A percentile compares a stretch with the other conserved stretches of the same genome.
Evolutionary conservation across 2,113 vertebrate genomes (phyloP).

Genomic region (Taurulus bubalis): DNA sequence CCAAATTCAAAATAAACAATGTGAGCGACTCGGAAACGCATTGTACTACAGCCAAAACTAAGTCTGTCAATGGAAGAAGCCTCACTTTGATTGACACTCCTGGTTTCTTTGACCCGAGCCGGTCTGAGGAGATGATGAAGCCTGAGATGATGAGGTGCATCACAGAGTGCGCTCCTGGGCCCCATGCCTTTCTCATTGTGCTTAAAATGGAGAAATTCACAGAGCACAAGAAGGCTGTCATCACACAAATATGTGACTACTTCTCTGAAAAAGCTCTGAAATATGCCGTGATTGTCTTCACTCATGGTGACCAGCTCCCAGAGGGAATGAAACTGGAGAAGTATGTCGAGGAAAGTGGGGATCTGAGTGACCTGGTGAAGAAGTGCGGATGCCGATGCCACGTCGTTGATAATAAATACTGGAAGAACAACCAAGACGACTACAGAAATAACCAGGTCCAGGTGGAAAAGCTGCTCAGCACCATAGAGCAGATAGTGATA

Average conservation of each 20-base stretch:
- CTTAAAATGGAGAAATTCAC: conserved; percentile 47
- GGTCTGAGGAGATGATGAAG: conserved; percentile 16
- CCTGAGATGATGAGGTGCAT: conserved; percentile 33
- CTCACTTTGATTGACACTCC: conserved; percentile 54
- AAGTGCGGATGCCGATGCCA: conserved; percentile 51
- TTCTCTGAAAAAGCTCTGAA: conserved; percentile 36
- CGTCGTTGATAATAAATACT: conserved; percentile 61
- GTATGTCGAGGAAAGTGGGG: neutral
- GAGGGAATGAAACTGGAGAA: conserved; percentile 12
- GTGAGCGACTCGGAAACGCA: neutral
- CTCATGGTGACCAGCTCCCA: conserved; percentile 36
- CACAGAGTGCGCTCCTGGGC: conserved; percentile 42
- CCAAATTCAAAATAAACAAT: conserved; percentile 1
- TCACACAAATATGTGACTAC: conserved; percentile 4
- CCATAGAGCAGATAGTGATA: conserved; percentile 29
- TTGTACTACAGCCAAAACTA: neutral
- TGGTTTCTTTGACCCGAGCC: neutral
- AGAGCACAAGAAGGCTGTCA: conserved; percentile 24
- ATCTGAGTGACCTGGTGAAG: conserved; percentile 31
- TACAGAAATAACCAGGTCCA: conserved; percentile 53
- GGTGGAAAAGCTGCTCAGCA: conserved; percentile 34
- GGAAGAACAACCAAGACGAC: conserved; percentile 4
- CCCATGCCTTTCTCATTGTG: conserved; percentile 57
- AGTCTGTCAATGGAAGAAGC: conserved; percentile 13
- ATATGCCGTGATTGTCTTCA: conserved; percentile 57